Base-by-base conservation (phyloP, 2,113 vertebrate species). In the Octodon degus region DNA sequence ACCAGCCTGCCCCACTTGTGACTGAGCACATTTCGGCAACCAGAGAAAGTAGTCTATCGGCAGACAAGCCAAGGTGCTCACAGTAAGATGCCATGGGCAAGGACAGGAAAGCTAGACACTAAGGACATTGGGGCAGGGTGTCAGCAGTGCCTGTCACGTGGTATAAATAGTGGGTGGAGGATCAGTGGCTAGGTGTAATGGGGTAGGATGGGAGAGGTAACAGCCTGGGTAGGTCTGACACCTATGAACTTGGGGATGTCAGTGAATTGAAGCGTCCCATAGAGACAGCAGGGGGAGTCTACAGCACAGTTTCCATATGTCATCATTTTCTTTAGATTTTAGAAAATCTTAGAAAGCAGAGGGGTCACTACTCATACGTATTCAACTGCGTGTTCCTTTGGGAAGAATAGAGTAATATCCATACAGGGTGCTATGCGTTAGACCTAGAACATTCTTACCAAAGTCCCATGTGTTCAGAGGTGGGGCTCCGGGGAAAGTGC, bases 281-380 rank as follows among this genome's bases (percentile, higher is more conserved):
- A 58, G 67, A 88, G 90, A 85, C 2, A 37, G 17, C 22, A 37
- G 60, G 60, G 8, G 32, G 68, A 53, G 34, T n/a, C 68, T 92
- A 22, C 32, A 50, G 14, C 11, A 27, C 20, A 77, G 30, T 25
- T 67, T 19, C 6, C 12, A 40, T 60, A 92, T 55, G 62, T 76
- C 55, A 68, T 70, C 40, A 79, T 60, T 70, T 76, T 17, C 77
- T 65, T 92, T 81, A 90, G 34, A 84, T 34, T 82, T 90, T 85
- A 88, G 20, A 68, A 81, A 76, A 24, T 60, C 32, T 84, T 88
- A 27, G 80, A 97, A 87, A 62, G 72, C 27, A 50, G 62, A 77
- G 37, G 17, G 24, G 25, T 67, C 14, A 85, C 77, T 88, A 81
- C 7, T 95, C 34, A 65, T 34, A 65, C 32, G 88, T 89, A 81